phyloP scores from a whole-genome alignment of 2,888 invertebrate species.

The Tetramorium bicarinatum region DNA sequence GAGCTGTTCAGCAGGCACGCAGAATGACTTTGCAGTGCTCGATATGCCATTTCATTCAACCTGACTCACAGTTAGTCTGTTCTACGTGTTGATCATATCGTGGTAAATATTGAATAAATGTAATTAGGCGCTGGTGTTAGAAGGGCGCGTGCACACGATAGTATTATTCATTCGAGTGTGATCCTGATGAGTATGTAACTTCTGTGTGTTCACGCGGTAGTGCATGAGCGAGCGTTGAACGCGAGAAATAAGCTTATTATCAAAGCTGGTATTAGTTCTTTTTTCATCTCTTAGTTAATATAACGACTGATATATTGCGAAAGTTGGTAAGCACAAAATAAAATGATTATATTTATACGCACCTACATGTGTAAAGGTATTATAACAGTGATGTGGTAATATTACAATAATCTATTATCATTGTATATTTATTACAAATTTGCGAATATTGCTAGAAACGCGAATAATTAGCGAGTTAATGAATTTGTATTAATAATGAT shows the following conservation, averaged over 20 bases:
- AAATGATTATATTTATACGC: background rate
- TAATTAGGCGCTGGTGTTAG: slow-evolving; percentile 78
- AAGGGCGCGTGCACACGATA: slow-evolving; percentile 64
- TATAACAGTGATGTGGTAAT: background rate
- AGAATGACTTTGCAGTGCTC: slow-evolving; percentile 78
- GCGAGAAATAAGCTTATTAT: slow-evolving; percentile 49
- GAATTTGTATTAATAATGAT: background rate
- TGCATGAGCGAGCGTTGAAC: slow-evolving; percentile 2
- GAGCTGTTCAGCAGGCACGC: slow-evolving; percentile 61
- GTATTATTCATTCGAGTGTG: slow-evolving; percentile 59
- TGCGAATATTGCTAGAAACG: background rate
- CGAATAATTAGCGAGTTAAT: background rate
- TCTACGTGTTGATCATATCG: slow-evolving; percentile 78
- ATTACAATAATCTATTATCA: slow-evolving; percentile 9
- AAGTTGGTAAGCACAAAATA: background rate
- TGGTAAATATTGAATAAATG: slow-evolving; percentile 82
- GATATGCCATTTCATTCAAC: slow-evolving; percentile 80
- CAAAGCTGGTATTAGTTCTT: slow-evolving; percentile 44
- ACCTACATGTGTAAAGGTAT: background rate
- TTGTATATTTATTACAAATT: background rate
- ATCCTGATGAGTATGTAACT: slow-evolving; percentile 65
- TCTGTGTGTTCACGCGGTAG: slow-evolving; percentile 39
- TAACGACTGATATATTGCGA: background rate
- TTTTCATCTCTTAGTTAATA: background rate
- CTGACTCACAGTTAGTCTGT: slow-evolving; percentile 77